A percentile compares a stretch with the other conserved stretches of the same genome.
These are phyloP conservation scores for Lophius piscatorius DNA, from an alignment of 2,113 vertebrate species.

Conservation along the genomic window DNA sequence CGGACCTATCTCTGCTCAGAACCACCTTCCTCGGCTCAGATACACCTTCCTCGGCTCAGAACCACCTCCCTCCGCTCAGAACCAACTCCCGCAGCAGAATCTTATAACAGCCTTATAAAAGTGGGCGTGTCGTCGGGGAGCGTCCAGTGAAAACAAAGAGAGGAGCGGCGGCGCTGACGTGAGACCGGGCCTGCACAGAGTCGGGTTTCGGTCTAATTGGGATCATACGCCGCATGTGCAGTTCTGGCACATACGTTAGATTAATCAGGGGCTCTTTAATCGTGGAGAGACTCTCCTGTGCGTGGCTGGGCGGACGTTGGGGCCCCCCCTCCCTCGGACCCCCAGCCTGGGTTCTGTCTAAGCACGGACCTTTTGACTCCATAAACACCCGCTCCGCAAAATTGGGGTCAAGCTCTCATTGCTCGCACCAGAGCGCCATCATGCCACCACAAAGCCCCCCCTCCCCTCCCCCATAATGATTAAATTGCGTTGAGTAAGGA, in stretches of 20 bases:
- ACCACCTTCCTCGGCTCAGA: no score
- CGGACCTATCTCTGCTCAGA: no score
- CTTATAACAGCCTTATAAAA: slow-evolving; percentile 63
- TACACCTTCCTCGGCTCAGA: no score
- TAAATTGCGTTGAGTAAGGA: slow-evolving; percentile 82
- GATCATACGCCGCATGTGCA: slow-evolving; percentile 88
- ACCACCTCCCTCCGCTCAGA: slow-evolving; percentile 47
- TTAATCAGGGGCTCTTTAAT: slow-evolving; percentile 89
- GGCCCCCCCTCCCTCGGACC: slow-evolving; percentile 42
- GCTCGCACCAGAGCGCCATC: slow-evolving; percentile 59
- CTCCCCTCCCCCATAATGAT: slow-evolving; percentile 75
- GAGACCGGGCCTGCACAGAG: slow-evolving; percentile 82
- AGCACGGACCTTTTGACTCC: slow-evolving; percentile 85
- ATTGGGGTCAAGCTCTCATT: slow-evolving; percentile 78
- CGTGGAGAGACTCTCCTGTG: slow-evolving; percentile 80
- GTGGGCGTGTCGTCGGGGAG: slow-evolving; percentile 79
- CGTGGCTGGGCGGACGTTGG: slow-evolving; percentile 76
- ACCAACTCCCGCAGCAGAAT: slow-evolving; percentile 69
- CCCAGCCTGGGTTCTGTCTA: slow-evolving; percentile 78
- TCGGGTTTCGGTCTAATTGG: slow-evolving; percentile 90
- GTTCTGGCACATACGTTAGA: slow-evolving; percentile 83
- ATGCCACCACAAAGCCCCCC: slow-evolving; percentile 58
- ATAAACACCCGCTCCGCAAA: slow-evolving; percentile 83
- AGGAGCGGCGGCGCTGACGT: slow-evolving; percentile 81
- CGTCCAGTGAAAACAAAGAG: slow-evolving; percentile 86